phyloP scores from a whole-genome alignment of 2,113 vertebrate genomes.

The Chiloscyllium plagiosum region DNA sequence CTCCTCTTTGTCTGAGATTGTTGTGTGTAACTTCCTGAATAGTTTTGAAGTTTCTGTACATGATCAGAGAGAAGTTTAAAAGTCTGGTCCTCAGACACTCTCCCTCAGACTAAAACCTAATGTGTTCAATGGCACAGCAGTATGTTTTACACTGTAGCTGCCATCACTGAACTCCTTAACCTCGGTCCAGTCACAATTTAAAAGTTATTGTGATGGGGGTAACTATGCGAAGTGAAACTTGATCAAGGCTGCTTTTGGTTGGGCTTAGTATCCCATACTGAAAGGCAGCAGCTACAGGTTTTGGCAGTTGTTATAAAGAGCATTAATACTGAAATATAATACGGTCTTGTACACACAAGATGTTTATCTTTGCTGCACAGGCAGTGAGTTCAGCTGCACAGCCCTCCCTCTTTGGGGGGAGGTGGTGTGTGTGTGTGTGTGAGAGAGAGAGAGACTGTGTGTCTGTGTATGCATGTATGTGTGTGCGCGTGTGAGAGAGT shows the following conservation, averaged over 20 bases:
- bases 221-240: not conserved
- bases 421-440: no score
- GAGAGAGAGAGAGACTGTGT: no score
- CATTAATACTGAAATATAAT: not conserved
- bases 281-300: not conserved
- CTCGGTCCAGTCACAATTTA: not conserved
- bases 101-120: not conserved
- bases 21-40: no score
- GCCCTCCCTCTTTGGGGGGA: not conserved
- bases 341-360: not conserved
- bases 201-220: not conserved
- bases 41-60: not conserved
- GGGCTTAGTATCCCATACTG: not conserved
- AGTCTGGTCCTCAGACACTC: not conserved
- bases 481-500: no score
- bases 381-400: not conserved
- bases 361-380: not conserved
- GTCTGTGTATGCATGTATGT: no score
- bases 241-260: not conserved
- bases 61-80: not conserved
- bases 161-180: not conserved
- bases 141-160: not conserved
- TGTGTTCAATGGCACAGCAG: not conserved
- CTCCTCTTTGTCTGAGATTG: not conserved
- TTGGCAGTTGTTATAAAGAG: not conserved